phyloP scores from a whole-genome alignment of 2,888 invertebrate species.

The Maniola hyperantus region DNA sequence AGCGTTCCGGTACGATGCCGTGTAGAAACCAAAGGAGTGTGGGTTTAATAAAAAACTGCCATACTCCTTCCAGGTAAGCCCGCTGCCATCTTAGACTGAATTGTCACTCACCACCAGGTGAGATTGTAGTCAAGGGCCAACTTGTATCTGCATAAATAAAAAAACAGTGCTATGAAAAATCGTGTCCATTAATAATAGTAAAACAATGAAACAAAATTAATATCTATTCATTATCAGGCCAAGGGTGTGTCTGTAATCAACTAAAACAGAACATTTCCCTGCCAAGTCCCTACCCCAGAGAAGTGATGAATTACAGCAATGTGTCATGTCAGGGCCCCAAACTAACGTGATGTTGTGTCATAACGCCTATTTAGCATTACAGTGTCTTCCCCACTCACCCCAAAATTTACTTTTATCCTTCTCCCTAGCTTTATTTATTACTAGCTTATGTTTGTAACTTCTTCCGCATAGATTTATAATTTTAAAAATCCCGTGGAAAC shows the following conservation, averaged over 20 bases:
- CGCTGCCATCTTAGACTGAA: too few relatives aligned
- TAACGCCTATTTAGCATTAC: conserved; percentile 41
- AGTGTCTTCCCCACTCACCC: conserved; percentile 32
- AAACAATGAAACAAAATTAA: conserved; percentile 41
- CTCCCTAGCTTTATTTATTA: too few relatives aligned
- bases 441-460: too few relatives aligned
- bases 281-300: neutral
- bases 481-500: too few relatives aligned
- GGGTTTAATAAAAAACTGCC: too few relatives aligned
- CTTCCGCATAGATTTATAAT: too few relatives aligned
- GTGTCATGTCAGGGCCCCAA: conserved; percentile 63
- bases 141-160: too few relatives aligned
- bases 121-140: too few relatives aligned
- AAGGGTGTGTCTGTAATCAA: conserved; percentile 60
- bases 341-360: conserved; percentile 46
- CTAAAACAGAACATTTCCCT: conserved; percentile 55
- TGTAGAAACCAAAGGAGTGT: too few relatives aligned
- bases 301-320: conserved; percentile 71
- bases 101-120: too few relatives aligned
- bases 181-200: conserved; percentile 20
- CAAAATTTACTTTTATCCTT: neutral
- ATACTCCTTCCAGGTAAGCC: too few relatives aligned
- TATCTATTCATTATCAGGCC: conserved; percentile 53
- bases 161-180: neutral
- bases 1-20: too few relatives aligned